Evolutionary conservation across 2,113 vertebrate species (phyloP), one percentile per base, ranked within the genome.

Genomic region (Pterocles gutturalis): DNA sequence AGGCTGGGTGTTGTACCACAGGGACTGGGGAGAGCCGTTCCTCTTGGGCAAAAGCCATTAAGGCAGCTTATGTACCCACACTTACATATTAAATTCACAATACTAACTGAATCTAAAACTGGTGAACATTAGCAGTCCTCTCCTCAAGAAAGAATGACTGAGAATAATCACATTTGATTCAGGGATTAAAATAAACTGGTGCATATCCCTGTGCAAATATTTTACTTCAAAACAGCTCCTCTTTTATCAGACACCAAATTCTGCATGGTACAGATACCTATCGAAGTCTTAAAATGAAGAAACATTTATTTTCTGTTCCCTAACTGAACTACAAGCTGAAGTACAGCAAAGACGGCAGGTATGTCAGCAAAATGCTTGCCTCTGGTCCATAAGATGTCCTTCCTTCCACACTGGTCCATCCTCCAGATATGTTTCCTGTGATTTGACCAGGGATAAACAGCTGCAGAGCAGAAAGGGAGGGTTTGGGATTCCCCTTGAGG

Each of bases 321-420:
- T 25, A 36, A 41, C 6, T 66, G 26, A 88, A 43, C 5, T 31
- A 57, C 10, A 72, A 82, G 49, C 43, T 54, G 5, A 72, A 71
- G 21, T 16, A 58, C 29, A 73, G 57, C 51, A 79, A 54, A 55
- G 22, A 8, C 75, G n/a, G 13, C 7, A 45, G 25, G 10, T 38
- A 13, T 11, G 16, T 34, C 13, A 57, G 41, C 29, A 16, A 3
- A 61, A 53, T 14, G 15, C 28, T 45, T 26, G 72, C 24, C 21
- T 41, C 43, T 0, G 1, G 15, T 36, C 29, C 11, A 3, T 33
- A 87, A 58, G 7, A n/a, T 1, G 2, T 36, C 36, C 36, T 79
- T 84, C 54, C 41, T 77, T 54, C 55, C 31, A n/a, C 19, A 21
- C 2, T 21, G 7, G 7, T 34, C 43, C 7, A 46, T 43, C n/a